A percentile compares a stretch with the other conserved stretches of the same genome.
Evolutionary conservation across 2,797 vertebrate species (phyloP).

Genomic region (Sus cebifrons): DNA sequence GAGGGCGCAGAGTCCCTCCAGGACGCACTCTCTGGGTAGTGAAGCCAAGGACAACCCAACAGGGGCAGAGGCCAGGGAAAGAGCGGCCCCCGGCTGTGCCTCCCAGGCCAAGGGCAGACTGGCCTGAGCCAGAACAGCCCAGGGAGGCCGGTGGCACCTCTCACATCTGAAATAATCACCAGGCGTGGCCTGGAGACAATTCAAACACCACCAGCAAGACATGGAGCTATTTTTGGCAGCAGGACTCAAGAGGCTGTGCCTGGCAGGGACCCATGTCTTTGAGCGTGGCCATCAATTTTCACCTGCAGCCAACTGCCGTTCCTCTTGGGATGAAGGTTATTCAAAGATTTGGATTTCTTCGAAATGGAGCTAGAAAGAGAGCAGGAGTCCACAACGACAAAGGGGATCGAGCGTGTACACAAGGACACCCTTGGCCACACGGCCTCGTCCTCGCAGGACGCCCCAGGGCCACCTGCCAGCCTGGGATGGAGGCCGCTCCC

Average conservation of each 20-base stretch:
- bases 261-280: conserved; percentile 74
- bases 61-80: neutral
- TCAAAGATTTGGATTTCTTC: conserved; percentile 82
- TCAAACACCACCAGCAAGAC: neutral
- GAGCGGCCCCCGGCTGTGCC: neutral
- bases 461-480: too few relatives aligned
- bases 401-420: neutral
- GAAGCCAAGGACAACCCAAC: accelerated
- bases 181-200: neutral
- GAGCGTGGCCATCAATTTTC: conserved; percentile 74
- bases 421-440: accelerated
- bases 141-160: neutral
- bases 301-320: conserved; percentile 70
- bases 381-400: neutral
- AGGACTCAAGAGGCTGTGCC: conserved; percentile 48
- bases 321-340: conserved; percentile 81
- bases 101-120: neutral
- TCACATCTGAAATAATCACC: neutral
- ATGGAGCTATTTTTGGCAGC: conserved; percentile 74
- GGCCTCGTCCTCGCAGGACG: accelerated
- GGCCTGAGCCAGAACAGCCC: neutral
- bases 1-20: neutral
- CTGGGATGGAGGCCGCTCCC: too few relatives aligned
- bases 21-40: neutral
- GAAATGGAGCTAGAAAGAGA: conserved; percentile 64